A percentile compares a stretch with the other conserved stretches of the same genome.
These are phyloP conservation scores for Macroramphosus scolopax DNA, from an alignment of 2,797 vertebrate genomes.

Conservation along the genomic window DNA sequence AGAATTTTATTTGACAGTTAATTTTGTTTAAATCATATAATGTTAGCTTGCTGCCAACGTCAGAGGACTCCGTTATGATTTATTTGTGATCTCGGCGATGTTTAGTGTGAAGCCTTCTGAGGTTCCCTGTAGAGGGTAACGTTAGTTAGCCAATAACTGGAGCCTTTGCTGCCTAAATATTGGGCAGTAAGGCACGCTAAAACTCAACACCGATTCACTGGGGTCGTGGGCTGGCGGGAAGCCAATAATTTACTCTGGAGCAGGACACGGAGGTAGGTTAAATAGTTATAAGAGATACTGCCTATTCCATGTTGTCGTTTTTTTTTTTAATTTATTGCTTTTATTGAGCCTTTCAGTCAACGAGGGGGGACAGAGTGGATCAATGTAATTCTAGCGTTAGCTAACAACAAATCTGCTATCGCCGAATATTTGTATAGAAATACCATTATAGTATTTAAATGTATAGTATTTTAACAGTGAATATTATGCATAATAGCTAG, in stretches of 20 bases:
- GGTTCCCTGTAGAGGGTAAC: conserved; percentile 36
- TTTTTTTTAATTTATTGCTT: conserved; percentile 13
- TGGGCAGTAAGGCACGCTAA: conserved; percentile 33
- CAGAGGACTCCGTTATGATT: conserved; percentile 25
- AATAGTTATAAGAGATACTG: neutral
- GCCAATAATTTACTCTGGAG: conserved; percentile 77
- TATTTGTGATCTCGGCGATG: conserved; percentile 43
- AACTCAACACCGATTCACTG: conserved; percentile 17
- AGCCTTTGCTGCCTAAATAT: conserved; percentile 44
- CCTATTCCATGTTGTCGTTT: conserved; percentile 2
- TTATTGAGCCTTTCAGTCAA: conserved; percentile 26
- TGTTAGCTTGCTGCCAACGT: neutral
- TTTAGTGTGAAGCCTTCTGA: conserved; percentile 39
- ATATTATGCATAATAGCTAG: neutral
- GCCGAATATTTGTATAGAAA: neutral
- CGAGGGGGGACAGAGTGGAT: neutral
- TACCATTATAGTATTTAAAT: too few species aligned
- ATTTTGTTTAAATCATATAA: conserved; percentile 14
- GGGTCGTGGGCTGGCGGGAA: conserved; percentile 52
- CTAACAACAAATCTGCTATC: neutral
- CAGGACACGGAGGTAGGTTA: conserved; percentile 76
- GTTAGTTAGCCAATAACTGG: conserved; percentile 37
- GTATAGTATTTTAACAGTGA: too few species aligned
- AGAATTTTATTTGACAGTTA: conserved; percentile 4
- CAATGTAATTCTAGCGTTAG: conserved; percentile 14